These are phyloP conservation scores for Camponotus vicinus DNA, from an alignment of 1,140 invertebrate species.

Conservation along the genomic window DNA sequence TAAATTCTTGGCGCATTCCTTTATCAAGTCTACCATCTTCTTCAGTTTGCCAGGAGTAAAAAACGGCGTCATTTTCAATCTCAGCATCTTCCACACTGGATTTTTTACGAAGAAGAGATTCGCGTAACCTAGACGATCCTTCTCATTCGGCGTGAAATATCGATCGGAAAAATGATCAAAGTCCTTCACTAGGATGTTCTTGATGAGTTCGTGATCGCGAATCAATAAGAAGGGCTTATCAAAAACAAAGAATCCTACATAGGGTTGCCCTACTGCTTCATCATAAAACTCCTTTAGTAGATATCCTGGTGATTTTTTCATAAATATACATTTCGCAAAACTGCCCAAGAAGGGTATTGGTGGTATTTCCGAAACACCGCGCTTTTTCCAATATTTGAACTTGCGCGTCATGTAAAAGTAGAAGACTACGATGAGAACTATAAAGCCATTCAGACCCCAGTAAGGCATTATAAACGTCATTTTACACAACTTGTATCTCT, in stretches of 20 bases:
- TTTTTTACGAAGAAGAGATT: constrained; percentile 79
- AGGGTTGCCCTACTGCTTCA: constrained; percentile 54
- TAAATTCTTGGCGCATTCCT: constrained; percentile 81
- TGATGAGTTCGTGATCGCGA: constrained; percentile 84
- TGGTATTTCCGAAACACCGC: constrained; percentile 74
- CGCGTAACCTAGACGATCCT: constrained; percentile 73
- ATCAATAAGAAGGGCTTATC: constrained; percentile 82
- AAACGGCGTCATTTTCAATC: constrained; percentile 82
- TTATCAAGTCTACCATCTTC: constrained; percentile 83
- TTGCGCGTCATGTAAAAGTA: constrained; percentile 81
- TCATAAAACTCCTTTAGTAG: constrained; percentile 69
- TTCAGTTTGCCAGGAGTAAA: constrained; percentile 84
- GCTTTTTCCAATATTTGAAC: constrained; percentile 83
- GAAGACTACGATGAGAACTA: neutral
- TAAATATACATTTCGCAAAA: constrained; percentile 63
- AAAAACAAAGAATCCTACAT: constrained; percentile 80
- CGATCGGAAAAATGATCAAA: constrained; percentile 83
- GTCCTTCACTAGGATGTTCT: constrained; percentile 85
- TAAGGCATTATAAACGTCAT: constrained; percentile 64
- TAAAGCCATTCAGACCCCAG: constrained; percentile 55
- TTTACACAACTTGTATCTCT: neutral
- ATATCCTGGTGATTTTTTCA: constrained; percentile 39
- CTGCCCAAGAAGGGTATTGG: constrained; percentile 81
- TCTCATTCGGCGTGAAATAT: constrained; percentile 59
- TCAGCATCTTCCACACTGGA: constrained; percentile 82